Evolutionary conservation across 2,797 vertebrate species (phyloP).

Genomic region (Ceryle rudis): DNA sequence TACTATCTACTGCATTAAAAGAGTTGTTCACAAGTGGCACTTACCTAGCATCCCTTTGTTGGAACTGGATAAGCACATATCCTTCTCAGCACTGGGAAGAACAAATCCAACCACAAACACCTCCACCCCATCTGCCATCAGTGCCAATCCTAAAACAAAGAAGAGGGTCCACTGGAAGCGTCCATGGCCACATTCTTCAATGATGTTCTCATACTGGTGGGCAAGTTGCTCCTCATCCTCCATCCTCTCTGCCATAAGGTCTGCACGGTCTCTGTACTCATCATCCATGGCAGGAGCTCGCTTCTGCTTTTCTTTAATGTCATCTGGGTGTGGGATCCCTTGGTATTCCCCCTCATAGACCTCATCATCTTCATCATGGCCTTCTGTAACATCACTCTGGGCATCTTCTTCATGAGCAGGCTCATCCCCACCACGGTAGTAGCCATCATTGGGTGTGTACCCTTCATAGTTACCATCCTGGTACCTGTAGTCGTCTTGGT

Average conservation of each 20-base stretch:
- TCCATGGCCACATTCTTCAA: slow-evolving; percentile 95
- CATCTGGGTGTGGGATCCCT: slow-evolving; percentile 95
- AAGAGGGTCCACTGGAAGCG: slow-evolving; percentile 98
- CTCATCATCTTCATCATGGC: slow-evolving; percentile 93
- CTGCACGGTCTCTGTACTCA: slow-evolving; percentile 82
- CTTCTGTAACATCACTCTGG: slow-evolving; percentile 93
- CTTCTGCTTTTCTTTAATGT: slow-evolving; percentile 87
- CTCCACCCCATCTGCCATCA: slow-evolving; percentile 98
- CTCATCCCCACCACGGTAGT: slow-evolving; percentile 85
- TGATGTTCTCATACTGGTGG: slow-evolving; percentile 95
- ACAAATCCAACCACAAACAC: slow-evolving; percentile 96
- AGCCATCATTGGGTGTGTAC: slow-evolving; percentile 77
- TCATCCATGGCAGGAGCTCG: slow-evolving; percentile 82
- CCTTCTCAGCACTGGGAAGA: slow-evolving; percentile 96
- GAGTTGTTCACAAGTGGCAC: slow-evolving; percentile 43
- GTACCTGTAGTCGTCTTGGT: slow-evolving; percentile 80
- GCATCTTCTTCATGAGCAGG: slow-evolving; percentile 90
- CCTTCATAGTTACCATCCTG: slow-evolving; percentile 85
- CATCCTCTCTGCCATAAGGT: slow-evolving; percentile 82
- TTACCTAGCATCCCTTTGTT: slow-evolving; percentile 97
- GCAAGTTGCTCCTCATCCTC: slow-evolving; percentile 90
- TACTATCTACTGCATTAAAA: not conserved
- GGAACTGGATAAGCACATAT: slow-evolving; percentile 96
- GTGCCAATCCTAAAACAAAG: slow-evolving; percentile 90
- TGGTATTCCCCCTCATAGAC: slow-evolving; percentile 99